phyloP scores from a whole-genome alignment of 2,888 invertebrate genomes.

The Apotomis betuletana region DNA sequence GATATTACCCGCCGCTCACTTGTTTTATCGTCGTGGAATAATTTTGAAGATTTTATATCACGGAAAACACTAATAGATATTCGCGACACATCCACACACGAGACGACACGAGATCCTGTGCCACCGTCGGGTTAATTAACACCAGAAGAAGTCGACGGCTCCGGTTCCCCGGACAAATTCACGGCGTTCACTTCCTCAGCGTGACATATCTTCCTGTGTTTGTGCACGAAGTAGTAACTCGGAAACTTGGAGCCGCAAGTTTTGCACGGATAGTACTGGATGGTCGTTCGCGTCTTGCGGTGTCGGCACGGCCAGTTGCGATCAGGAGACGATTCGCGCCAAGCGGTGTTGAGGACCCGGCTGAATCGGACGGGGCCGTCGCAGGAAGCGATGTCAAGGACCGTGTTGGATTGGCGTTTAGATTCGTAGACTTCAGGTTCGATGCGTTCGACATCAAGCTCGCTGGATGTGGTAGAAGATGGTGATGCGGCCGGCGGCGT shows the following conservation, averaged over 20 bases:
- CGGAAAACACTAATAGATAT: neutral
- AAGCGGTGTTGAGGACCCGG: conserved; percentile 92
- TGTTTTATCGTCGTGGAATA: neutral
- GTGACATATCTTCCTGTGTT: conserved; percentile 94
- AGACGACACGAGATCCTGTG: neutral
- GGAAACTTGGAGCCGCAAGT: conserved; percentile 96
- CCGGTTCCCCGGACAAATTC: conserved; percentile 49
- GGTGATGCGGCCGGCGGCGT: conserved; percentile 70
- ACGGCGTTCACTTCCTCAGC: conserved; percentile 80
- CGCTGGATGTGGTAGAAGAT: conserved; percentile 73
- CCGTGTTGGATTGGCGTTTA: conserved; percentile 71
- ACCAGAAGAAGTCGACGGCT: conserved; percentile 67
- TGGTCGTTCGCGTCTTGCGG: conserved; percentile 89
- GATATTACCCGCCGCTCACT: neutral
- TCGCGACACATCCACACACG: neutral
- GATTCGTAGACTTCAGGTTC: conserved; percentile 62
- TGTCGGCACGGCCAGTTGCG: conserved; percentile 94
- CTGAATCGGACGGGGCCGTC: conserved; percentile 95
- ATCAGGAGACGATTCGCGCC: conserved; percentile 74
- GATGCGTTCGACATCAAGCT: conserved; percentile 73
- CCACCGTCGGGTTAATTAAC: conserved; percentile 32
- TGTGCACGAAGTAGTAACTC: conserved; percentile 96
- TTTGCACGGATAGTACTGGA: conserved; percentile 97
- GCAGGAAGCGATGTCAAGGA: conserved; percentile 94
- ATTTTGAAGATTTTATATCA: neutral